Percentiles rank a stretch among this genome's conserved stretches.
Conservation (phyloP, 1,140 invertebrate genomes). For the Camponotus pennsylvanicus region DNA sequence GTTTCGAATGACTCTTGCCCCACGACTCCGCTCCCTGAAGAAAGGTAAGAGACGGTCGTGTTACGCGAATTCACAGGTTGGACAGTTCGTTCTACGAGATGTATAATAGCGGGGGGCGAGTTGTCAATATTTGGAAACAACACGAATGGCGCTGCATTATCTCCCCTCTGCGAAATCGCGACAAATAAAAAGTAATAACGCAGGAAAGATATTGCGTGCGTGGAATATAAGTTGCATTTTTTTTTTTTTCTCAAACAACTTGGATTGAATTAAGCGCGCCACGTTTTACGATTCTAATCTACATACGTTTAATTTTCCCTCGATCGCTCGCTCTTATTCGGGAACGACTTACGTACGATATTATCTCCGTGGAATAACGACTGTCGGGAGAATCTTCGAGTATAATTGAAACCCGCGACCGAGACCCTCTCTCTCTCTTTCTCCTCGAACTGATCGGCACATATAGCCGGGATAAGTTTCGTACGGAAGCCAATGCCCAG, state of each 20-base stretch:
- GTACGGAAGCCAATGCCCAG: constrained; percentile 71
- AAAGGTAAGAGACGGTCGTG: constrained; percentile 59
- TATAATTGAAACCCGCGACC: constrained; percentile 68
- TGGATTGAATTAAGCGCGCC: not conserved
- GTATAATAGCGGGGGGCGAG: not conserved
- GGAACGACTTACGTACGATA: not conserved
- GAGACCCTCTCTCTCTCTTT: constrained; percentile 5
- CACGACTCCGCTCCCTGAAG: constrained; percentile 1
- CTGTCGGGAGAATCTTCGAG: constrained; percentile 41
- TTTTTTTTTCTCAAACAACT: not conserved
- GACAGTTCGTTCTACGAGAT: not conserved
- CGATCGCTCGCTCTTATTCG: constrained; percentile 25
- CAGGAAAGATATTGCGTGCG: not conserved
- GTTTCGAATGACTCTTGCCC: constrained; percentile 66
- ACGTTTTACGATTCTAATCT: constrained; percentile 5
- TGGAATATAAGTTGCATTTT: not conserved
- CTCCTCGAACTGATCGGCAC: constrained; percentile 17
- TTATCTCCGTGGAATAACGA: constrained; percentile 47
- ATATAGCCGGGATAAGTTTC: constrained; percentile 62
- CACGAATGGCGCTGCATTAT: constrained; percentile 25
- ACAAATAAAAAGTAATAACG: not conserved
- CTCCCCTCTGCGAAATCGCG: not conserved
- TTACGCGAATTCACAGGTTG: constrained; percentile 63
- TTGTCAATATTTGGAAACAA: constrained; percentile 76
- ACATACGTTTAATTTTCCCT: constrained; percentile 36